A percentile compares a stretch with the other conserved stretches of the same genome.
Conservation (phyloP, 2,888 invertebrate genomes). For the Calliopum simillimum region DNA sequence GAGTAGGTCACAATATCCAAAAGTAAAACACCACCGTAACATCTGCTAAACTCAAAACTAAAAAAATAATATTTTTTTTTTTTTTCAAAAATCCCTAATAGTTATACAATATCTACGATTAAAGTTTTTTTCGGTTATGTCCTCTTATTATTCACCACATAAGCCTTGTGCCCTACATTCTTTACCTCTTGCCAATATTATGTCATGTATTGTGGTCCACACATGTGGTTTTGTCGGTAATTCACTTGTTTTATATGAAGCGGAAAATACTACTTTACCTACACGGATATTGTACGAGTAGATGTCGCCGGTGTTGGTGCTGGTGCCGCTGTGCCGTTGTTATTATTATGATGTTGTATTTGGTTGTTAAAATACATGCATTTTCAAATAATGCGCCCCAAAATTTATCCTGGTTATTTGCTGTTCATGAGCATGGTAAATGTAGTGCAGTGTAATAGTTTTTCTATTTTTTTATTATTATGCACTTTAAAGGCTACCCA, state of each 20-base stretch:
- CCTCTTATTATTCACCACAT: too few species aligned
- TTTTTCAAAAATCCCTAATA: too few species aligned
- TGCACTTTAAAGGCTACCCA: neutral
- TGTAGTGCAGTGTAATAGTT: neutral
- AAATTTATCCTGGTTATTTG: neutral
- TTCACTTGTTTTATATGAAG: neutral
- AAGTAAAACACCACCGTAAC: neutral
- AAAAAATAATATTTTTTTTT: too few species aligned
- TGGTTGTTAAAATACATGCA: slow-evolving; percentile 1
- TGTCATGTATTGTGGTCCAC: neutral
- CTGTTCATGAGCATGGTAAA: too few species aligned
- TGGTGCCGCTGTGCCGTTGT: neutral
- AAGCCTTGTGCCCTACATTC: too few species aligned
- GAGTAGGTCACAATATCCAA: neutral
- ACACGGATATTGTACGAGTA: neutral
- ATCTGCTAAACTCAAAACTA: neutral
- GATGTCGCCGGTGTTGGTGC: neutral
- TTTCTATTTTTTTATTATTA: neutral
- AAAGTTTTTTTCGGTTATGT: too few species aligned
- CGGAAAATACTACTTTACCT: neutral
- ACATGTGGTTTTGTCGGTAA: neutral
- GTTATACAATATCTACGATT: too few species aligned
- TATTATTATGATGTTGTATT: neutral
- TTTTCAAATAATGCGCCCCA: slow-evolving; percentile 5
- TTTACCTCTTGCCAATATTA: too few species aligned